Percentiles rank a stretch among this genome's conserved stretches.
Evolutionary conservation across 2,888 invertebrate species (phyloP).

Genomic region (Candidula unifasciata): DNA sequence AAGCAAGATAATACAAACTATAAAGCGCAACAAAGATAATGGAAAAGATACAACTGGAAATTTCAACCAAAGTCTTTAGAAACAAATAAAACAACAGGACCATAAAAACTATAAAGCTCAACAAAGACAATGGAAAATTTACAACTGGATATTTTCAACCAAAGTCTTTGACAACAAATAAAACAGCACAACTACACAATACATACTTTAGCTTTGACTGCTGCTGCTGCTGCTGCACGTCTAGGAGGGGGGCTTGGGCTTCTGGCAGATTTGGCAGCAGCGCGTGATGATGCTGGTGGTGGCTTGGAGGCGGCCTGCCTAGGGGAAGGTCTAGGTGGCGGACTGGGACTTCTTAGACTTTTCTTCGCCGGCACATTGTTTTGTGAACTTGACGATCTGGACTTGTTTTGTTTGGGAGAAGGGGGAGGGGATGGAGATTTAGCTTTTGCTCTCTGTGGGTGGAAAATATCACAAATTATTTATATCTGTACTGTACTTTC

Average conservation of each 20-base stretch:
- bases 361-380: slow-evolving; percentile 6
- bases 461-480: background rate
- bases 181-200: background rate
- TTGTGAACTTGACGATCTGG: slow-evolving; percentile 40
- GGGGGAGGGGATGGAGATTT: slow-evolving; percentile 48
- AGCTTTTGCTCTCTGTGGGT: slow-evolving; percentile 45
- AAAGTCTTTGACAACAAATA: too few relatives aligned
- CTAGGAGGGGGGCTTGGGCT: slow-evolving; percentile 49
- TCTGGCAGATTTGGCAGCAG: slow-evolving; percentile 32
- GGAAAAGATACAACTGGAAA: too few relatives aligned
- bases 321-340: slow-evolving; percentile 32
- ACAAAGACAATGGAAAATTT: too few relatives aligned
- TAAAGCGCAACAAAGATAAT: too few relatives aligned
- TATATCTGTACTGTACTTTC: too few relatives aligned
- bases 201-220: slow-evolving; percentile 41
- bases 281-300: slow-evolving; percentile 23
- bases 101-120: too few relatives aligned
- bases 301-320: slow-evolving; percentile 37
- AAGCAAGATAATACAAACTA: too few relatives aligned
- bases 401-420: slow-evolving; percentile 37
- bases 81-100: too few relatives aligned
- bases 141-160: too few relatives aligned
- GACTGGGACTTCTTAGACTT: slow-evolving; percentile 31
- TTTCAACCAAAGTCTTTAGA: too few relatives aligned
- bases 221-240: slow-evolving; percentile 36